Conservation (phyloP, 2,888 invertebrate genomes). For the Bedellia somnulentella region DNA sequence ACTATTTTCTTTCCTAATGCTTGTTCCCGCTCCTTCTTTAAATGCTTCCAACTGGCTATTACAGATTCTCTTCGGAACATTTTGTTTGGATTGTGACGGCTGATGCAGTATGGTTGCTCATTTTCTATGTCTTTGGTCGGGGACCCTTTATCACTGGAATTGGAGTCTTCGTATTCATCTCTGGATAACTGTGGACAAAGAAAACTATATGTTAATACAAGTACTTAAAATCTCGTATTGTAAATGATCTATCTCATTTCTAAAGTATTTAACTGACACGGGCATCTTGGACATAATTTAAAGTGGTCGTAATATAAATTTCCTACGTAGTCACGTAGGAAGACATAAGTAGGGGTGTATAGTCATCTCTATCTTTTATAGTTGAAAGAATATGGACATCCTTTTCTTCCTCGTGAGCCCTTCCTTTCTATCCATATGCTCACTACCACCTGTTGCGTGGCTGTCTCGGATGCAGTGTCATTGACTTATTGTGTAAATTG, state of each 20-base stretch:
- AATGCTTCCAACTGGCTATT: slow-evolving; percentile 52
- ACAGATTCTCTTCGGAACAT: slow-evolving; percentile 52
- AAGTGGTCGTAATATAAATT: slow-evolving; percentile 32
- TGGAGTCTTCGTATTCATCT: slow-evolving; percentile 52
- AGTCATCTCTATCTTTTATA: neutral
- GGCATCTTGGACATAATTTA: slow-evolving; percentile 25
- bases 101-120: slow-evolving; percentile 39
- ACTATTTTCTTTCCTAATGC: slow-evolving; percentile 46
- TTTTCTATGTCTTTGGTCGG: slow-evolving; percentile 49
- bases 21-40: slow-evolving; percentile 51
- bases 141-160: slow-evolving; percentile 40
- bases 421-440: slow-evolving; percentile 12
- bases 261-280: slow-evolving; percentile 1
- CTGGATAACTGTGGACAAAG: slow-evolving; percentile 42
- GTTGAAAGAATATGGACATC: slow-evolving; percentile 14
- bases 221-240: too few relatives aligned
- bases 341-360: slow-evolving; percentile 14
- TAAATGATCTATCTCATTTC: too few relatives aligned
- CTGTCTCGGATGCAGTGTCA: too few relatives aligned
- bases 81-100: slow-evolving; percentile 53
- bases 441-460: slow-evolving; percentile 1
- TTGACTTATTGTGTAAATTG: too few relatives aligned
- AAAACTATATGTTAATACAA: neutral
- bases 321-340: slow-evolving; percentile 23
- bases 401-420: slow-evolving; percentile 24